Base-by-base conservation (phyloP, 2,113 vertebrate genomes). In the Macrotus californicus region DNA sequence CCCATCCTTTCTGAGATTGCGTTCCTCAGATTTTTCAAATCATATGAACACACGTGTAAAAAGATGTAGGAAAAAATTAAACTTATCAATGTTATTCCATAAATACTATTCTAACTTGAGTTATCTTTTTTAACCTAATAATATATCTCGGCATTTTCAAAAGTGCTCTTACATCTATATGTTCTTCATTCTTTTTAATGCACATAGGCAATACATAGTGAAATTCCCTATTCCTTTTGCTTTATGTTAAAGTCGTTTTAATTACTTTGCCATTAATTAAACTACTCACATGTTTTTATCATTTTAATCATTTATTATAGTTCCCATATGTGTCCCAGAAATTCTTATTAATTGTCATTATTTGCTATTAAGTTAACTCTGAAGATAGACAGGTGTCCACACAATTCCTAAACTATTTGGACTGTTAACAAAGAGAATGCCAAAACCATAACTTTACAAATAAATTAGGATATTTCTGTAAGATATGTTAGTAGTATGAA, bases 181-280 rank as follows among this genome's bases (percentile, higher is more conserved):
- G 2, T 18, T 83, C 16, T n/a, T 86, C 4, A 87, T 66, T 75
- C 3, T 76, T 93, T 89, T 87, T 80, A 93, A 26, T 59, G 29
- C 3, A 14, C 21, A 6, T 10, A 0, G 26, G 43, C 6, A 76
- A 90, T 21, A 1, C 15, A 81, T 14, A 77, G 2, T 9, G 2
- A 91, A 81, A 81, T 56, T 0, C 4, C 7, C 50, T 4, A 48
- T 36, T 87, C 0, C 7, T 9, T 9, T 96, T 88, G 43, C 6
- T 67, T 94, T 76, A 39, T 4, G 46, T 52, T 31, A 39, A 19
- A 70, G 2, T 4, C 13, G 76, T 54, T 81, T 87, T 1, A 3
- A 26, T 43, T 64, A 29, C 0, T 7, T 81, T 1, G 1, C 0
- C 46, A 39, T 56, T 79, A 61, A 79, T 67, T 82, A 89, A 91